These are phyloP conservation scores for Dendrolimus kikuchii DNA, from an alignment of 1,140 invertebrate genomes.

Conservation along the genomic window DNA sequence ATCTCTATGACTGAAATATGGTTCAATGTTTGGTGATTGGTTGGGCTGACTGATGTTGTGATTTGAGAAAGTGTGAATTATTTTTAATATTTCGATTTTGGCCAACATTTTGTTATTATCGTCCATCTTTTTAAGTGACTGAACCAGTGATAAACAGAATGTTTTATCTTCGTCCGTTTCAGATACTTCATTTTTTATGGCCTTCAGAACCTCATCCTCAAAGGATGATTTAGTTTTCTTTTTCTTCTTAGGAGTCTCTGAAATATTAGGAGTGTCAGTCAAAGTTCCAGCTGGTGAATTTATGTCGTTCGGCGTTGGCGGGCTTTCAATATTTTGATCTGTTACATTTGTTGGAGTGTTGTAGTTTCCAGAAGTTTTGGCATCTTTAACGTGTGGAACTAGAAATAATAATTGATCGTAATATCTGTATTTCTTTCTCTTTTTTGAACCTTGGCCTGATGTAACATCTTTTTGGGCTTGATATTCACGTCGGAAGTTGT, in stretches of 20 bases:
- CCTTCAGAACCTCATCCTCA: slow-evolving; percentile 1
- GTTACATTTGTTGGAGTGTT: no score
- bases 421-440: slow-evolving; percentile 15
- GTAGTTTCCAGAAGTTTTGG: slow-evolving; percentile 9
- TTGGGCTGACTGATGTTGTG: no score
- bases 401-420: slow-evolving; percentile 11
- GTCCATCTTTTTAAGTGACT: slow-evolving; percentile 14
- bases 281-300: no score
- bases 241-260: no score
- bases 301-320: no score
- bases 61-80: slow-evolving; percentile 7
- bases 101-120: slow-evolving; percentile 10
- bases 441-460: slow-evolving; percentile 6
- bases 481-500: slow-evolving; percentile 11
- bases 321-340: no score
- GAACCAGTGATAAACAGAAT: slow-evolving; percentile 12
- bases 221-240: neutral
- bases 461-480: neutral
- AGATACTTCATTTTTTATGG: slow-evolving; percentile 2
- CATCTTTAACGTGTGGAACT: slow-evolving; percentile 9
- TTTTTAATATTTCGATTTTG: slow-evolving; percentile 14
- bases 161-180: slow-evolving; percentile 9
- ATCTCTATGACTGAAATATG: no score
- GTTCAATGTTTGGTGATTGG: no score
- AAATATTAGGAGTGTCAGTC: no score